phyloP scores from a whole-genome alignment of 2,113 vertebrate genomes.

The Ardeotis arabs region DNA sequence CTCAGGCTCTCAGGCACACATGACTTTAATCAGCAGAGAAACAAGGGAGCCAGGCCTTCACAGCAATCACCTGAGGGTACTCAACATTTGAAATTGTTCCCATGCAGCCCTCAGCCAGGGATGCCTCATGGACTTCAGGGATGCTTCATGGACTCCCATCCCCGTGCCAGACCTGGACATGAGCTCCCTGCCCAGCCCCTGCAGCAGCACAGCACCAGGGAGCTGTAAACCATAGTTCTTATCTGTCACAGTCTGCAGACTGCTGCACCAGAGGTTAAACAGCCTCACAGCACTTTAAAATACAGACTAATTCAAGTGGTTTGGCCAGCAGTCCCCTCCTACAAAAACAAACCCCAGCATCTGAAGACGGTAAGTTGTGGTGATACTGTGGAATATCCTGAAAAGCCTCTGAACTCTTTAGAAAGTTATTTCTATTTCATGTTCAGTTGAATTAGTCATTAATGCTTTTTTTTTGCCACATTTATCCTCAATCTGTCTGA shows the following conservation, averaged over 20 bases:
- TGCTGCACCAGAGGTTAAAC: background rate
- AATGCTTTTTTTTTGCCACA: background rate
- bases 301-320: background rate
- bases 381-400: background rate
- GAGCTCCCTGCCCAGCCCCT: background rate
- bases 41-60: background rate
- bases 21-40: background rate
- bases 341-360: background rate
- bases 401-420: background rate
- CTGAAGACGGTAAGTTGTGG: background rate
- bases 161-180: accelerated
- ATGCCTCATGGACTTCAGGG: background rate
- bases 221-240: background rate
- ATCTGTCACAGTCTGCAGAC: background rate
- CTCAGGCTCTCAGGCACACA: background rate
- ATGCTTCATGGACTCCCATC: background rate
- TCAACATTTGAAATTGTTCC: background rate
- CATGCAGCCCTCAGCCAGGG: background rate
- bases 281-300: background rate
- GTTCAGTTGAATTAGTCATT: background rate
- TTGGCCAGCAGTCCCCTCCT: background rate
- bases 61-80: background rate
- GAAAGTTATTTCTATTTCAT: background rate
- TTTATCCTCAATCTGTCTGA: background rate
- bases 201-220: background rate